Evolutionary conservation across 2,888 invertebrate genomes (phyloP), one percentile per base, ranked within the genome.

Genomic region (Coronaproctus castanopsis): DNA sequence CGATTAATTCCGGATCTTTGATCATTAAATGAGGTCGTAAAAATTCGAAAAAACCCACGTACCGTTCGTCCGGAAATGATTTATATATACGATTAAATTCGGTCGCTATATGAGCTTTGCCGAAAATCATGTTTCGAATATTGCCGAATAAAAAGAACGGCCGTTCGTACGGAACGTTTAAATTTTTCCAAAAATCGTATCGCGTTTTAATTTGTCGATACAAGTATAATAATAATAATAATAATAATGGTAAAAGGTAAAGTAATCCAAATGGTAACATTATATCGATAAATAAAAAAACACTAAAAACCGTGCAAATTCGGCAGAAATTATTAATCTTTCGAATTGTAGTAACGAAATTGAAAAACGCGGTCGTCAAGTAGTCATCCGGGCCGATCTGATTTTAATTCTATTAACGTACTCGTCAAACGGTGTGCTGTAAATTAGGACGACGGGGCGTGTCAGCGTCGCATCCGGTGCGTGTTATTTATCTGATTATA

Each of bases 11-110:
- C 0, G 75, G 74, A 65, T 73, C 72, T 48, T 72, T 68, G 0
- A 76, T 62, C 1, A 77, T 63, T 1, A 77, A 62, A 57, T 70
- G 70, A 0, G 76, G 77, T 62, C 71, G 71, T 61, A 73, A 71
- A 53, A 75, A 72, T 20, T 73, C 69, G 64, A 72, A 76, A 52
- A 76, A 71, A 1, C 77, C 77, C 24, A 75, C 67, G 62, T 68
- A 73, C 0, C 68, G 68, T 23, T 66, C 64, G 18, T 64, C 62
- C 36, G 62, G 22, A 19, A 62, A 59, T 36, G 57, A 52, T 48
- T 60, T 58, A 19, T 61, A 61, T 19, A 60, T 24, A 18, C 56
- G 54, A 48, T 55, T 20, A 36, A 55, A 58, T 2, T 55, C 24
- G 10, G 53, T 49, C 2, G 50, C 20, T 14, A 61, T 49, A 51